Evolutionary conservation across 2,888 invertebrate species (phyloP).

Genomic region (Tachina grossa): DNA sequence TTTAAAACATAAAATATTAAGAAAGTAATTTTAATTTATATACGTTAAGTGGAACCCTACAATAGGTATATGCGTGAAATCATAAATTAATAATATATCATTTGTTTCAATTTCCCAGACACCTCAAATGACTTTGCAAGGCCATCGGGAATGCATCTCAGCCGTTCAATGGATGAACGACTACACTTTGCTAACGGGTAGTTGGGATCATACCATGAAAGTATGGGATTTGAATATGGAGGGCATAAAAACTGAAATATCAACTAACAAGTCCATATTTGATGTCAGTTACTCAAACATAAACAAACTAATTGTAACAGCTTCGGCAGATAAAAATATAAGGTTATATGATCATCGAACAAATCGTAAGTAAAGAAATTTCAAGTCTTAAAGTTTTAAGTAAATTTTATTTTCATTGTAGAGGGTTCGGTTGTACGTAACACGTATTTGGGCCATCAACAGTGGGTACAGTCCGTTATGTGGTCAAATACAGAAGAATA

Average conservation of each 20-base stretch:
- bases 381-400: background rate
- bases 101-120: constrained; percentile 83
- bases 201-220: constrained; percentile 98
- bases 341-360: constrained; percentile 96
- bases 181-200: constrained; percentile 91
- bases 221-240: constrained; percentile 96
- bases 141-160: constrained; percentile 96
- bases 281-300: constrained; percentile 92
- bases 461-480: constrained; percentile 95
- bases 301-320: constrained; percentile 89
- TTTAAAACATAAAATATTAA: no score
- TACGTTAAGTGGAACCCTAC: no score
- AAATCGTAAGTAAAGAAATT: constrained; percentile 85
- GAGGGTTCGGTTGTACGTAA: constrained; percentile 94
- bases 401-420: constrained; percentile 80
- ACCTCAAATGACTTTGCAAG: constrained; percentile 93
- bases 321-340: constrained; percentile 95
- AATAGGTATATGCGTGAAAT: no score
- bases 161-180: constrained; percentile 92
- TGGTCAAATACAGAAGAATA: constrained; percentile 94
- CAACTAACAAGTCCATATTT: constrained; percentile 95
- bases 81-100: no score
- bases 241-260: constrained; percentile 91
- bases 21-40: no score
- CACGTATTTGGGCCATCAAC: constrained; percentile 91